phyloP scores from a whole-genome alignment of 2,113 vertebrate species.

The Anolis carolinensis region DNA sequence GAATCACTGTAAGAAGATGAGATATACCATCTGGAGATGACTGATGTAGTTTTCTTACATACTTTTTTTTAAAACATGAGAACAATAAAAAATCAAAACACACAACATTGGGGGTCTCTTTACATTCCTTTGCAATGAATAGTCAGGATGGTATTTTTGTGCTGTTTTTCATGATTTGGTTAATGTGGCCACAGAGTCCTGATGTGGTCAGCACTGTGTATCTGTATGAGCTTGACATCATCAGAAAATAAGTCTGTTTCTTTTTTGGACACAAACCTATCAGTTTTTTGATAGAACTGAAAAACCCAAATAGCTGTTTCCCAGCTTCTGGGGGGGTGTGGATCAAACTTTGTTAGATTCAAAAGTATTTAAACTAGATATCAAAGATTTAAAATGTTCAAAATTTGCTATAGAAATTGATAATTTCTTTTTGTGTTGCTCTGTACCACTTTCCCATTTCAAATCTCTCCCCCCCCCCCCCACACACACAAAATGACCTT shows the following conservation, averaged over 20 bases:
- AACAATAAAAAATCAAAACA: background rate
- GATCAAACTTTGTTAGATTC: background rate
- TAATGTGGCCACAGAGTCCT: conserved; percentile 9
- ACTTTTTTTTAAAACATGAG: background rate
- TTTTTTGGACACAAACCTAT: conserved; percentile 22
- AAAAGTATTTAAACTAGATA: background rate
- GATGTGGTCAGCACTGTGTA: background rate
- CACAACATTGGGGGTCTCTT: background rate
- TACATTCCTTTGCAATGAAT: conserved; percentile 16
- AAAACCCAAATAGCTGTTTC: background rate
- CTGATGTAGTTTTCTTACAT: background rate
- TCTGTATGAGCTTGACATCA: conserved; percentile 6
- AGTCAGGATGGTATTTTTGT: background rate
- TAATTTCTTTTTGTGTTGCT: background rate
- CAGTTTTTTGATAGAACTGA: conserved; percentile 14
- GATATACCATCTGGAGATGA: background rate
- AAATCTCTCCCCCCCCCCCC: background rate
- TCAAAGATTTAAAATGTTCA: background rate
- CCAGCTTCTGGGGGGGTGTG: background rate
- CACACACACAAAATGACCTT: background rate
- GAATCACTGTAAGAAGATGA: background rate
- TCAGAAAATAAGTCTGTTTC: conserved; percentile 43
- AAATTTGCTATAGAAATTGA: background rate
- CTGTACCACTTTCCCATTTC: background rate
- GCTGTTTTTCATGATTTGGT: conserved; percentile 20